Percentiles rank a stretch among this genome's conserved stretches.
phyloP scores from a whole-genome alignment of 2,797 vertebrate species.

The Lepilemur septentrionalis region DNA sequence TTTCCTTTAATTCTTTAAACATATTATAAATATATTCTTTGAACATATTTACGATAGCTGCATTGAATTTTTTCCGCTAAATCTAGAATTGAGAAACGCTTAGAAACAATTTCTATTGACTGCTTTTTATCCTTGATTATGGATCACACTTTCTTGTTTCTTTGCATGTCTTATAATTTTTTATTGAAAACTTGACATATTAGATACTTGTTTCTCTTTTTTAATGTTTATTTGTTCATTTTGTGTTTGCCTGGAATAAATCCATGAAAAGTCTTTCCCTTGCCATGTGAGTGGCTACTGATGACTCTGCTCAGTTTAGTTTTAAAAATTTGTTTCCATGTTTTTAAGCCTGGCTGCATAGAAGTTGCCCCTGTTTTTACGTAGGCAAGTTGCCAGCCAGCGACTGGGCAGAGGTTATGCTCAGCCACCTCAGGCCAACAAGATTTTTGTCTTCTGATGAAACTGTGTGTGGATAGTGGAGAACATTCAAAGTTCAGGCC shows the following conservation, averaged over 20 bases:
- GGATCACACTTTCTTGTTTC: background rate
- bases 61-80: background rate
- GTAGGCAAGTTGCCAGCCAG: accelerated
- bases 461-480: background rate
- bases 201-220: background rate
- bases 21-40: background rate
- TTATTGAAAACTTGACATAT: background rate
- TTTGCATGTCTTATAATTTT: background rate
- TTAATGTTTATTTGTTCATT: background rate
- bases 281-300: background rate
- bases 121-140: background rate
- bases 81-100: no score
- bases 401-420: background rate
- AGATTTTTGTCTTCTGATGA: background rate
- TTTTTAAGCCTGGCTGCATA: background rate
- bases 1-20: background rate
- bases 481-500: background rate
- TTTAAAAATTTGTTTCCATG: background rate
- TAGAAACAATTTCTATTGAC: background rate
- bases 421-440: background rate
- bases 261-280: background rate
- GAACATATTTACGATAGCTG: background rate
- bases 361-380: background rate
- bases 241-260: background rate
- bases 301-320: background rate